Conservation (phyloP, 2,113 vertebrate genomes). For the Rhynchopsitta pachyrhyncha region DNA sequence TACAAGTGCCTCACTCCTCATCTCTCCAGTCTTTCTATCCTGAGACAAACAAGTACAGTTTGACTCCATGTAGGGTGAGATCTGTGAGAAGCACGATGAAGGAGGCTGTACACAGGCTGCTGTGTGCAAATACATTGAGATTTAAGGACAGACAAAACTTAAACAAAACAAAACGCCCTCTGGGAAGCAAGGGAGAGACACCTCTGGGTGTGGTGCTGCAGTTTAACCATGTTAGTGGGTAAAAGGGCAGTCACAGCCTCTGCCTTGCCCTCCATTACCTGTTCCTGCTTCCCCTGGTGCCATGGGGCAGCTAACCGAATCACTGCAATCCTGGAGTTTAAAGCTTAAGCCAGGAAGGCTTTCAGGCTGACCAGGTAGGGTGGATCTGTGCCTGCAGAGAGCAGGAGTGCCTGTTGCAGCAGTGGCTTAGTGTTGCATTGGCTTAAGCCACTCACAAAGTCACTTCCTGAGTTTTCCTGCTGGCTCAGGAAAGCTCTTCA, state of each 20-base stretch:
- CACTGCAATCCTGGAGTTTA: not conserved
- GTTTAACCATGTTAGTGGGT: not conserved
- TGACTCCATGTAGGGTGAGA: not conserved
- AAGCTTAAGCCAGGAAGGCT: not conserved
- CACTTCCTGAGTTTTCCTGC: not conserved
- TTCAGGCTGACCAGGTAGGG: not conserved
- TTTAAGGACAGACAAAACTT: not conserved
- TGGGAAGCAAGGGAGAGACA: not conserved
- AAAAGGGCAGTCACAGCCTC: not conserved
- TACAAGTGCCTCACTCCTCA: not conserved
- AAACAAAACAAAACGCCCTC: not conserved
- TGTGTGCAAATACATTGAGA: not conserved
- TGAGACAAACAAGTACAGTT: not conserved
- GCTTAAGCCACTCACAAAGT: not conserved
- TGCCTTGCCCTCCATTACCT: not conserved
- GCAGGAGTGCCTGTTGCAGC: not conserved
- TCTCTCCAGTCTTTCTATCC: not conserved
- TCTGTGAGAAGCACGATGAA: rapidly evolving
- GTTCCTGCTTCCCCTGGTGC: not conserved
- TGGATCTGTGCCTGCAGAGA: not conserved
- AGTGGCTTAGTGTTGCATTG: not conserved
- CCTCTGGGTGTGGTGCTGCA: not conserved
- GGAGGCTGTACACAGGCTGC: not conserved
- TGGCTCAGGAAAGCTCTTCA: not conserved
- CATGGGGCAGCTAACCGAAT: not conserved